These are phyloP conservation scores for Chouioia cunea DNA, from an alignment of 2,888 invertebrate species.

Conservation along the genomic window DNA sequence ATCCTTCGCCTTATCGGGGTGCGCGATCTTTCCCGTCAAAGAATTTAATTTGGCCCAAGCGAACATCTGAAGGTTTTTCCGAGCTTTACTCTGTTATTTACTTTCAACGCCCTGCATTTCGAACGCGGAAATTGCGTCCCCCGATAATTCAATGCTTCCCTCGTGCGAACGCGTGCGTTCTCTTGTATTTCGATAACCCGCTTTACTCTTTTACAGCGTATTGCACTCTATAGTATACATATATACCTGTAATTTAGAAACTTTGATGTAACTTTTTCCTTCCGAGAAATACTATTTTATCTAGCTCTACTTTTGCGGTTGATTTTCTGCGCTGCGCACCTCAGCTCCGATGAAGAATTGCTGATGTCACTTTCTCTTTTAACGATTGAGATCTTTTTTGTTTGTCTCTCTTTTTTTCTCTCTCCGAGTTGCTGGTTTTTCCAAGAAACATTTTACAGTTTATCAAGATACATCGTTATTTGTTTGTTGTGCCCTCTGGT, in stretches of 20 bases:
- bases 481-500: too few relatives aligned
- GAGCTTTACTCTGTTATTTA: not conserved
- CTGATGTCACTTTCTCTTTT: too few relatives aligned
- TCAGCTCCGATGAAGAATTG: not conserved
- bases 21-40: not conserved
- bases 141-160: not conserved
- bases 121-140: not conserved
- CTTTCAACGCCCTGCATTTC: not conserved
- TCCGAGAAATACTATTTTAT: conserved; percentile 3
- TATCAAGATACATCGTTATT: too few relatives aligned
- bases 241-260: not conserved
- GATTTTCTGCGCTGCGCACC: not conserved
- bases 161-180: too few relatives aligned
- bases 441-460: too few relatives aligned
- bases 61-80: conserved; percentile 5
- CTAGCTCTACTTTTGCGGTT: conserved; percentile 4
- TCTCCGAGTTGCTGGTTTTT: too few relatives aligned
- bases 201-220: not conserved
- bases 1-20: not conserved
- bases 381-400: too few relatives aligned
- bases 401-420: too few relatives aligned
- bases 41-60: conserved; percentile 11
- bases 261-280: not conserved
- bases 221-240: not conserved
- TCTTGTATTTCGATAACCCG: conserved; percentile 3